Conservation (phyloP, 2,888 invertebrate genomes). For the Agrotis puta region DNA sequence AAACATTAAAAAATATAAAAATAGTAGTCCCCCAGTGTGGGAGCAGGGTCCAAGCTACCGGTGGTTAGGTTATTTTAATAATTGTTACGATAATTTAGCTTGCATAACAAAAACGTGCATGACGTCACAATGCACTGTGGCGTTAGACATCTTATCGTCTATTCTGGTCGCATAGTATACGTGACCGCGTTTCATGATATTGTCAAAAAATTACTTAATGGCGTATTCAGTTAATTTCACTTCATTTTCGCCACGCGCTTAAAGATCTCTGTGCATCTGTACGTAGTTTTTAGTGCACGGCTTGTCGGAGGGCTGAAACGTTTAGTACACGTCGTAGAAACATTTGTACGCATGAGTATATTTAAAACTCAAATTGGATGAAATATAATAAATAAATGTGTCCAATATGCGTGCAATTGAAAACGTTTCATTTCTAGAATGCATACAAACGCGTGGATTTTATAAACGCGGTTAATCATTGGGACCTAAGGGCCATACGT, state of each 20-base stretch:
- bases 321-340: slow-evolving; percentile 23
- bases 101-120: no score
- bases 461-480: slow-evolving; percentile 26
- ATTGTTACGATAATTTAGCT: no score
- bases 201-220: not conserved
- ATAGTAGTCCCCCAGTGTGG: no score
- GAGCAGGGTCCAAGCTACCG: no score
- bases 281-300: slow-evolving; percentile 37
- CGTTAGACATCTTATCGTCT: no score
- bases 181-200: no score
- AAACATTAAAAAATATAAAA: no score
- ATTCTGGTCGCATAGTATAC: no score
- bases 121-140: no score
- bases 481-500: slow-evolving; percentile 9
- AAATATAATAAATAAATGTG: slow-evolving; percentile 36
- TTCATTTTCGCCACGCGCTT: not conserved
- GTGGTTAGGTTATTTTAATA: no score
- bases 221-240: not conserved
- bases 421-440: slow-evolving; percentile 52
- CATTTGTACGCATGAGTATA: slow-evolving; percentile 41
- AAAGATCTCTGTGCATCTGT: not conserved
- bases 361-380: slow-evolving; percentile 37
- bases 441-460: slow-evolving; percentile 42
- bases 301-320: slow-evolving; percentile 31
- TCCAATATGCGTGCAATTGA: slow-evolving; percentile 30